A percentile compares a stretch with the other conserved stretches of the same genome.
These are phyloP conservation scores for Coilia nasus DNA, from an alignment of 2,797 vertebrate genomes.

Conservation along the genomic window DNA sequence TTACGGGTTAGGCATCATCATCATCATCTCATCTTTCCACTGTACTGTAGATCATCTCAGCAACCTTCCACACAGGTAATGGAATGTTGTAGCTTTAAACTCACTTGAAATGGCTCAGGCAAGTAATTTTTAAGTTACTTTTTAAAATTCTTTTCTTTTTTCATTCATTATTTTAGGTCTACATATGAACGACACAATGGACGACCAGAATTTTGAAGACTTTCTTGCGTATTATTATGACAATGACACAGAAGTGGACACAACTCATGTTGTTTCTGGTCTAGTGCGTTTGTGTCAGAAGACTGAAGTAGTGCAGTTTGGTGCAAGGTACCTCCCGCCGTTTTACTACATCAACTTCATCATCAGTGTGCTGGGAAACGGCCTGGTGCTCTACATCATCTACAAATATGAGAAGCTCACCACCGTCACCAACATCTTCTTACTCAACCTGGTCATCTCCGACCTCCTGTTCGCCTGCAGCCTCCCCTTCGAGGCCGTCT, in stretches of 20 bases:
- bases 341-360: constrained; percentile 76
- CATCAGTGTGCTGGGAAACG: constrained; percentile 75
- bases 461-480: constrained; percentile 76
- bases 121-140: neutral
- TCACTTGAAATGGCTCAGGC: no score
- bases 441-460: constrained; percentile 78
- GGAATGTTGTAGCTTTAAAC: neutral
- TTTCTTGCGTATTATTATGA: rapidly evolving
- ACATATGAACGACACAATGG: neutral
- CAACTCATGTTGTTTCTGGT: neutral
- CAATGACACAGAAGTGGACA: rapidly evolving
- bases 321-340: constrained; percentile 64
- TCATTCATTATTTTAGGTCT: neutral
- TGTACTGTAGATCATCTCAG: neutral
- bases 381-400: constrained; percentile 76
- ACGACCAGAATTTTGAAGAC: rapidly evolving
- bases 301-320: constrained; percentile 61
- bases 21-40: neutral
- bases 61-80: neutral
- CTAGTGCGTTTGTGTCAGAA: constrained; percentile 60
- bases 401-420: constrained; percentile 76
- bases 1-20: neutral
- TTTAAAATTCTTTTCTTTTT: neutral
- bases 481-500: constrained; percentile 77
- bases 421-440: constrained; percentile 79